These are phyloP conservation scores for Zosterops pallidus DNA, from an alignment of 2,113 vertebrate genomes.

Conservation along the genomic window DNA sequence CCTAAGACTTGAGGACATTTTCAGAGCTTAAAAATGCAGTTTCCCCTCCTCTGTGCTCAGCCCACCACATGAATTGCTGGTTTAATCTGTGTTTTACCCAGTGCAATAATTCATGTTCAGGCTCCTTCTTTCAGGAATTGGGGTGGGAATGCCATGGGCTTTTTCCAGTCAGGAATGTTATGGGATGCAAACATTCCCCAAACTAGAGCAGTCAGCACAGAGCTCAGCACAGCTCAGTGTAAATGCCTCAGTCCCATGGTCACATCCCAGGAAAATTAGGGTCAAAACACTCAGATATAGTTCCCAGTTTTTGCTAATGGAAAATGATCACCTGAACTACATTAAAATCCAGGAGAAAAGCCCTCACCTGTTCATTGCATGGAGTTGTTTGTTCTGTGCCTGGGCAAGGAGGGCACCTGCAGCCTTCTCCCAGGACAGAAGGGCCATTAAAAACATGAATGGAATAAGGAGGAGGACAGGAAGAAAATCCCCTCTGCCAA, in stretches of 20 bases:
- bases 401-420: not conserved
- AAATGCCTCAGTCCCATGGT: not conserved
- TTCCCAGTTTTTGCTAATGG: not conserved
- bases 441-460: not conserved
- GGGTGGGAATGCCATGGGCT: not conserved
- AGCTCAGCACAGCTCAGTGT: not conserved
- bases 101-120: not conserved
- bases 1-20: not conserved
- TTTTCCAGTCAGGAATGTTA: not conserved
- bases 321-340: not conserved
- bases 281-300: not conserved
- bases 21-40: not conserved
- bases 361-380: not conserved
- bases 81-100: not conserved
- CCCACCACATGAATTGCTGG: not conserved
- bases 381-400: not conserved
- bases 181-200: not conserved
- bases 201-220: not conserved
- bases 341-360: not conserved
- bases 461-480: not conserved
- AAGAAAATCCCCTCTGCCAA: not conserved
- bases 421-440: not conserved
- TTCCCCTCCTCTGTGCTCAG: not conserved
- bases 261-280: not conserved
- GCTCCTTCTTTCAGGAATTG: not conserved